phyloP scores from a whole-genome alignment of 1,140 invertebrate species.

The Macrobrachium rosenbergii region DNA sequence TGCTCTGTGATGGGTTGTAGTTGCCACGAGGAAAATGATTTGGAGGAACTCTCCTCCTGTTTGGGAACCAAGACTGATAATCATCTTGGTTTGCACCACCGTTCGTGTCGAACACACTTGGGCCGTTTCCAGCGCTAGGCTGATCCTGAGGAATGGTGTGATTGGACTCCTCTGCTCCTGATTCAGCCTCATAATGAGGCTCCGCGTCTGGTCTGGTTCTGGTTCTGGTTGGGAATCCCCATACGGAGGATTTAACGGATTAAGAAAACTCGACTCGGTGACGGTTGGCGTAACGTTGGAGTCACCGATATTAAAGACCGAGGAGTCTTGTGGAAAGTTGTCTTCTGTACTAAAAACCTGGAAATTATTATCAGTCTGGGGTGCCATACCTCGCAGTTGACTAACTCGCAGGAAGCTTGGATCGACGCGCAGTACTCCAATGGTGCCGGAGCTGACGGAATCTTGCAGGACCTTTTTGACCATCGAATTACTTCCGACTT shows the following conservation, averaged over 20 bases:
- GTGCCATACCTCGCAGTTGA: conserved; percentile 51
- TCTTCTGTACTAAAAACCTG: background rate
- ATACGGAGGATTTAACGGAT: background rate
- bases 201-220: background rate
- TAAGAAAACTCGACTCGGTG: background rate
- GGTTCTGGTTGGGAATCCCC: background rate
- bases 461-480: conserved; percentile 78
- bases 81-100: too few relatives aligned
- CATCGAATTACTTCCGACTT: conserved; percentile 68
- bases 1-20: too few relatives aligned
- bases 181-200: background rate
- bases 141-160: too few relatives aligned
- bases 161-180: background rate
- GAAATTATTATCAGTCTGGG: conserved; percentile 2
- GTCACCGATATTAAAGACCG: background rate
- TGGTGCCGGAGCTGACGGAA: conserved; percentile 78
- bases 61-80: too few relatives aligned
- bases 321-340: background rate
- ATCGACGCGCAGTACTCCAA: conserved; percentile 84
- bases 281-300: background rate
- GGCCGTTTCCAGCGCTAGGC: too few relatives aligned
- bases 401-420: conserved; percentile 68
- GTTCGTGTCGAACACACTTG: too few relatives aligned
- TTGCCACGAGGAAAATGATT: too few relatives aligned
- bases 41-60: too few relatives aligned